Percentiles rank a stretch among this genome's conserved stretches.
These are phyloP conservation scores for Engystomops pustulosus DNA, from an alignment of 2,113 vertebrate genomes.

Conservation along the genomic window DNA sequence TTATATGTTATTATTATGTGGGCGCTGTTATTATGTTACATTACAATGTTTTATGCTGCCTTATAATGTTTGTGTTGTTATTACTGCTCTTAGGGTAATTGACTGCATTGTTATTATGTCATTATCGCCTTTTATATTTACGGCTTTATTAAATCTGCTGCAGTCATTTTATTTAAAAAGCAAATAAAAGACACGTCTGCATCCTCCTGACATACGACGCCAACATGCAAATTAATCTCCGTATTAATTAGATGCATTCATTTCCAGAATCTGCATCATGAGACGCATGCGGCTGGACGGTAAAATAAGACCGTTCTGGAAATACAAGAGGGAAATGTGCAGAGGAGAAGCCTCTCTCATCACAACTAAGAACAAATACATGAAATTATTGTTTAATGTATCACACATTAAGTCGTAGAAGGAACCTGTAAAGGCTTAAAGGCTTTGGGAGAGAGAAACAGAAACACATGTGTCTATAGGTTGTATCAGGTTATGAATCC, in stretches of 20 bases:
- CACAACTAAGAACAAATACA: too few relatives aligned
- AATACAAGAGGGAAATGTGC: neutral
- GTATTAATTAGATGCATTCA: constrained; percentile 4
- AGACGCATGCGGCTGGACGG: neutral
- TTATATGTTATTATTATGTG: neutral
- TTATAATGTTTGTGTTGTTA: neutral
- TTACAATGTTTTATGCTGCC: neutral
- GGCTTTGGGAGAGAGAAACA: too few relatives aligned
- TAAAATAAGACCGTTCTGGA: neutral
- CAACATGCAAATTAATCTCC: neutral
- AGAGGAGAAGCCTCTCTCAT: too few relatives aligned
- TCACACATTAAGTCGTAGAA: too few relatives aligned
- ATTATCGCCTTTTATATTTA: neutral
- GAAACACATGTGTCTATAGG: too few relatives aligned
- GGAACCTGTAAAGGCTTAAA: too few relatives aligned
- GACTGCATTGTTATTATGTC: neutral
- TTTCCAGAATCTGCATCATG: neutral
- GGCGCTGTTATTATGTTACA: neutral
- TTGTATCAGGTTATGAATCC: too few relatives aligned
- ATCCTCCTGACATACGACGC: neutral
- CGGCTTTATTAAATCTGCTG: constrained; percentile 24
- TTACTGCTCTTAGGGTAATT: neutral
- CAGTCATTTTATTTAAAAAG: constrained; percentile 23
- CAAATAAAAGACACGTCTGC: neutral
- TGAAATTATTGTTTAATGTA: too few relatives aligned